Percentiles rank a stretch among this genome's conserved stretches.
phyloP scores from a whole-genome alignment of 2,797 vertebrate species.

The Pseudotriccus pelzelni region DNA sequence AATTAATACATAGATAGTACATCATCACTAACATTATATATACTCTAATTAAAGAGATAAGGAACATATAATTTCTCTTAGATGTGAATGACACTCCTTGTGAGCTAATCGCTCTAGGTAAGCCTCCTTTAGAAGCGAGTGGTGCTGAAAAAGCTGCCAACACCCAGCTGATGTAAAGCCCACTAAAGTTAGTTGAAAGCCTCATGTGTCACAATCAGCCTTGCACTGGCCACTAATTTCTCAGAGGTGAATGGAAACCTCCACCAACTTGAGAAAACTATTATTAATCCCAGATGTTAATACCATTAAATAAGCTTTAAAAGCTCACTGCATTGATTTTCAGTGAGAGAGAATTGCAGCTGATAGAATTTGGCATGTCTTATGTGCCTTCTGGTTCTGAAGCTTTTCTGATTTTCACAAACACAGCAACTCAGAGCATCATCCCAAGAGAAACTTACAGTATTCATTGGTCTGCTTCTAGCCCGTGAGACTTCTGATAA shows the following conservation, averaged over 20 bases:
- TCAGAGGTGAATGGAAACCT: background rate
- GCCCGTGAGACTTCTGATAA: background rate
- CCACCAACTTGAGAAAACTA: background rate
- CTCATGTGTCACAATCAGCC: background rate
- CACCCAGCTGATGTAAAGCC: background rate
- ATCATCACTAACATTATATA: background rate
- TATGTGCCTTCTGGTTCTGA: background rate
- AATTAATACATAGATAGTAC: background rate
- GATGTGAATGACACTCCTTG: background rate
- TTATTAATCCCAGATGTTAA: background rate
- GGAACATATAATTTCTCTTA: background rate
- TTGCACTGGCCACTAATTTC: background rate
- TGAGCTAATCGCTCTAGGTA: background rate
- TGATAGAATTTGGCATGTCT: background rate
- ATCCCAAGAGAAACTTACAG: background rate
- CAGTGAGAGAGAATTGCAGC: background rate
- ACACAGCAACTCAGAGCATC: background rate
- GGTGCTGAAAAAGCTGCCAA: background rate
- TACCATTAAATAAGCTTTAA: background rate
- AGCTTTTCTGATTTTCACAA: background rate
- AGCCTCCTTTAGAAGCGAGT: background rate
- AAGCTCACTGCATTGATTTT: background rate
- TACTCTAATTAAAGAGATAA: constrained; percentile 31
- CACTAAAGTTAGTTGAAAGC: background rate
- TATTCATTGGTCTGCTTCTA: background rate